phyloP scores from a whole-genome alignment of 2,888 invertebrate species.

The Dryococelus australis region DNA sequence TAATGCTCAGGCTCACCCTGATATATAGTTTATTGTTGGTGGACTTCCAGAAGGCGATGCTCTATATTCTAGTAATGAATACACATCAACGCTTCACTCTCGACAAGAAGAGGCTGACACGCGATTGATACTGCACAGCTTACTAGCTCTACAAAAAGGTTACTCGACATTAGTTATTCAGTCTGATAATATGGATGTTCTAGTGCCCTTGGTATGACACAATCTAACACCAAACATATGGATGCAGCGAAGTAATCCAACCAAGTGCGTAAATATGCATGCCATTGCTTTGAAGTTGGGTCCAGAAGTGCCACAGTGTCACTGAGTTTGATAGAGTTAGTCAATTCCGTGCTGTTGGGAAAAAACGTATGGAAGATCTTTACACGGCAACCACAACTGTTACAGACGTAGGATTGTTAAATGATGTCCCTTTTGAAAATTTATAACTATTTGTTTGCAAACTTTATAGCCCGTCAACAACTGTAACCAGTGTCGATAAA shows the following conservation, averaged over 20 bases:
- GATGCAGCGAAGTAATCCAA: not conserved
- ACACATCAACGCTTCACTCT: not conserved
- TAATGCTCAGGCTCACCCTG: no score
- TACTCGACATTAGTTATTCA: conserved; percentile 12
- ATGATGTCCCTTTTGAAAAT: no score
- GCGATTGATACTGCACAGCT: conserved; percentile 12
- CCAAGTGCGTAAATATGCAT: no score
- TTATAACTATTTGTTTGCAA: no score
- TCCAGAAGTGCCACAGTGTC: no score
- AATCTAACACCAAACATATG: not conserved
- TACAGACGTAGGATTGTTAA: not conserved
- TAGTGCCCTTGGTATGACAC: not conserved
- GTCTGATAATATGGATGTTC: not conserved
- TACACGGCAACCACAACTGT: conserved; percentile 1
- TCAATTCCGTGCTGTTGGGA: not conserved
- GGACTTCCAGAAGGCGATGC: not conserved
- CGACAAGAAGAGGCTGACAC: not conserved
- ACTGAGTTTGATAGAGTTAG: not conserved
- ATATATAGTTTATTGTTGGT: no score
- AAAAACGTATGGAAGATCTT: not conserved
- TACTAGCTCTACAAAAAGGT: conserved; percentile 19
- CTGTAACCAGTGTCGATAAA: no score
- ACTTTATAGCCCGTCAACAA: no score
- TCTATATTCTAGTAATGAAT: not conserved
- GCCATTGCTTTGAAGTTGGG: no score